Conservation (phyloP, 35 echinoderm and acorn worm species). For the Patiria miniata region DNA sequence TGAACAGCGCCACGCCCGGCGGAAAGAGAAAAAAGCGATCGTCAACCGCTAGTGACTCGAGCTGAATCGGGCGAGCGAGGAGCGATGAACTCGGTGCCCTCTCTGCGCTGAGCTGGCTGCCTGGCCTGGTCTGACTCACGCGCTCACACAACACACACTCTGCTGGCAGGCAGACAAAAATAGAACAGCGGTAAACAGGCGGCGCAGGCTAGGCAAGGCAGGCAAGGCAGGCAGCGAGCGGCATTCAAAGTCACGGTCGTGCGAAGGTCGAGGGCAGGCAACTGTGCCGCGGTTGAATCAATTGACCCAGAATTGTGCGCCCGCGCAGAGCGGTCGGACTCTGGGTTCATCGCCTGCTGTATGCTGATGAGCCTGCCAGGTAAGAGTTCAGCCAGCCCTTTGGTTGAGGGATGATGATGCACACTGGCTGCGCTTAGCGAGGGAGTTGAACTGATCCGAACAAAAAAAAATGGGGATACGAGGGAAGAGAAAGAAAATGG, state of each 20-base stretch:
- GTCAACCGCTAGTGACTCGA: not conserved
- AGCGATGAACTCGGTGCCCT: slow-evolving; percentile 17
- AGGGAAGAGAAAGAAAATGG: not conserved
- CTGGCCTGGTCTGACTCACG: slow-evolving; percentile 3
- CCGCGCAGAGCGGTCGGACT: not conserved
- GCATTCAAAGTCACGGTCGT: slow-evolving; percentile 49
- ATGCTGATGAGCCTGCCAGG: not conserved
- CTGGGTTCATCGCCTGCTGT: slow-evolving; percentile 7
- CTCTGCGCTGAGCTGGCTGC: not conserved
- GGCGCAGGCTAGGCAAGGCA: slow-evolving; percentile 14
- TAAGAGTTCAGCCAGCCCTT: not conserved
- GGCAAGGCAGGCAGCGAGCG: not conserved
- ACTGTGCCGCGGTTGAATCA: slow-evolving; percentile 45
- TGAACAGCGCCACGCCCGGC: slow-evolving; percentile 2
- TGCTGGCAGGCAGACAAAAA: slow-evolving; percentile 37
- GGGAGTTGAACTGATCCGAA: not conserved
- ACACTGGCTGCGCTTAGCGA: not conserved
- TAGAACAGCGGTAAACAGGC: slow-evolving; percentile 37
- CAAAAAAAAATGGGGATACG: not conserved
- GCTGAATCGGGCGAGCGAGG: not conserved
- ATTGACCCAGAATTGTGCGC: slow-evolving; percentile 39
- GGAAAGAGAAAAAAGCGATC: slow-evolving; percentile 17
- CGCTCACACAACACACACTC: not conserved
- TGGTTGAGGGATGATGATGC: not conserved
- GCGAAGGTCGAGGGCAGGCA: slow-evolving; percentile 46